Evolutionary conservation across 1,140 invertebrate genomes (phyloP), one percentile per base, ranked within the genome.

Genomic region (Euschistus heros): DNA sequence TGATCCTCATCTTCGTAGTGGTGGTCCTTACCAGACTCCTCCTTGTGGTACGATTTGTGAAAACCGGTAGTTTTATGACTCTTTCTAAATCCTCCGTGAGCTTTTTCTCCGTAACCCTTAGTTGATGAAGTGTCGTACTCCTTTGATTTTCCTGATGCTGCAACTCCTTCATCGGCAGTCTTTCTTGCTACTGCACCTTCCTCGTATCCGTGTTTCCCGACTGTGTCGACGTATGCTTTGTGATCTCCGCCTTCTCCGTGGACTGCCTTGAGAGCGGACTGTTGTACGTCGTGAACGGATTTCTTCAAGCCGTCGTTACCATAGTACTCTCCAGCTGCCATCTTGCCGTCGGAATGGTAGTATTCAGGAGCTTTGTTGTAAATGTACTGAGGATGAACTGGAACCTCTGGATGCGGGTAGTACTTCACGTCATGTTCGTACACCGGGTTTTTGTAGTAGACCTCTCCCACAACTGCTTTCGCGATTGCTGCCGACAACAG

Each of bases 11-110:
- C 85, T 71, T 86, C 86, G 75, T 86, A 86, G 67, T 83, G 81
- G 60, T 84, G 83, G 68, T 86, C 82, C 71, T 87, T 86, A 71
- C 86, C 86, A 76, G 80, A 86, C 72, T 87, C 86, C 70, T 87
- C 84, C 74, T 87, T 87, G 74, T 81, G 79, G 72, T 83, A 86
- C 2, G 85, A 80, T 68, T 86, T 86, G 74, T 86, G 85, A 74
- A 81, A 87, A 18, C 86, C 86, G 5, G 79, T 84, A 7, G 84
- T 81, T 64, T 84, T 83, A 61, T 83, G 80, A 2, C 84, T 84
- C 70, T 86, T 86, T 71, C 83, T 84, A 74, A 82, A 80, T n/a
- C 66, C 66, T 30, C 17, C 50, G 26, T 17, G 57, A 13, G 20
- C 60, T n/a, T 47, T 46, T n/a, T 55, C 66, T n/a, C 62, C 66